Base-by-base conservation (phyloP, 1,140 invertebrate genomes). In the Monomorium pharaonis region DNA sequence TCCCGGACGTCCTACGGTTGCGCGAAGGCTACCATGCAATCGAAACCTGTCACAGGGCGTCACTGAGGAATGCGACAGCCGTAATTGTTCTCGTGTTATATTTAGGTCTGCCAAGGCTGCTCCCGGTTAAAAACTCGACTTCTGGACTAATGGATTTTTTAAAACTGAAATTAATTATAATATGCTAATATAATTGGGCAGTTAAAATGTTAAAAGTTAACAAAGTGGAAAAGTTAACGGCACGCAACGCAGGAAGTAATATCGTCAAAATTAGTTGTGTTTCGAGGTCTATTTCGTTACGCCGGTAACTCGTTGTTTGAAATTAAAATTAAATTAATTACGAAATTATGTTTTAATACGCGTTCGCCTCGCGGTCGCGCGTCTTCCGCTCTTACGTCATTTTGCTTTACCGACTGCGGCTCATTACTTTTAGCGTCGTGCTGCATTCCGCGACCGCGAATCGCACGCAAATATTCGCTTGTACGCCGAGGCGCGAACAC, bases 381-480 rank as follows among this genome's bases (percentile, higher is more conserved):
- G 0, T 24, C 6, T 54, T 2, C 6, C 16, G 18, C 10, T 56
- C 18, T 54, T 6, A 5, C 16, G 7, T 6, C 3, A 6, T 74
- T 56, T 56, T 75, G 24, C n/a, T 75, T 75, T 24, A 16, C 14
- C n/a, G 4, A 77, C n/a, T 60, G 16, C 10, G 74, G 6, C 10
- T n/a, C 47, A 62, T 49, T 49, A 18, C 37, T 60, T 42, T 78
- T 49, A 37, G 16, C 4, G 14, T 54, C 12, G n/a, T 21, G 30
- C 7, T 65, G 27, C 21, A 18, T 69, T 58, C 56, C 16, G 12
- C 27, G 9, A 27, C 27, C 44, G 16, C 21, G 18, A n/a, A n/a
- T n/a, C n/a, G n/a, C n/a, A 49, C 33, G 51, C 10, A 70, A 72
- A 87, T n/a, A n/a, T 78, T 54, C 58, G 60, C 51, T 54, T 65